Evolutionary conservation across 2,888 invertebrate genomes (phyloP).

Genomic region (Esperia sulphurella): DNA sequence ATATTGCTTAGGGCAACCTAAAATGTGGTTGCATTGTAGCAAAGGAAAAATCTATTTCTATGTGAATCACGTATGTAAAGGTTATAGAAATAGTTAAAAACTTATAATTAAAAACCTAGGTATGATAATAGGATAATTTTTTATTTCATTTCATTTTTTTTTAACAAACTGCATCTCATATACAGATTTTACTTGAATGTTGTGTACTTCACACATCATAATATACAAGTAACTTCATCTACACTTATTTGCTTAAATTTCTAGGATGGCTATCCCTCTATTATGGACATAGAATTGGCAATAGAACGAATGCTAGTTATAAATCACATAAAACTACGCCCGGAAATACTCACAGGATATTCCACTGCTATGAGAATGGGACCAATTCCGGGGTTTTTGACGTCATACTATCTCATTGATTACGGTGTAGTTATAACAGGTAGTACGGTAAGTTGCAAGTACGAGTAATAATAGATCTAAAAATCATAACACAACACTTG

Average conservation of each 20-base stretch:
- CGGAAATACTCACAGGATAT: slow-evolving; percentile 48
- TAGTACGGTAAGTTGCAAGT: slow-evolving; percentile 47
- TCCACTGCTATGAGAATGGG: slow-evolving; percentile 43
- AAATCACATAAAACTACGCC: slow-evolving; percentile 59
- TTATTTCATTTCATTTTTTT: too few species aligned
- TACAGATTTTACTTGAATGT: too few species aligned
- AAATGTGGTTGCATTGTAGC: too few species aligned
- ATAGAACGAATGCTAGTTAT: slow-evolving; percentile 76
- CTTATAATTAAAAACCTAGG: too few species aligned
- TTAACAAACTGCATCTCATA: too few species aligned
- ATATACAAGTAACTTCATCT: too few species aligned
- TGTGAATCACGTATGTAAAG: too few species aligned
- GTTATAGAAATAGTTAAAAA: too few species aligned
- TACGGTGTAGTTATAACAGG: slow-evolving; percentile 77
- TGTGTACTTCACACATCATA: too few species aligned
- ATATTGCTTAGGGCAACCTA: too few species aligned
- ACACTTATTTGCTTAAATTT: slow-evolving; percentile 1
- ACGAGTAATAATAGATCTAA: neutral
- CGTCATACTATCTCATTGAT: slow-evolving; percentile 76
- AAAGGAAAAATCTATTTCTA: too few species aligned
- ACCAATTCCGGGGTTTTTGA: slow-evolving; percentile 68
- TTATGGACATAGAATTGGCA: slow-evolving; percentile 81
- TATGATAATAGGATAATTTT: too few species aligned
- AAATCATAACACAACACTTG: neutral
- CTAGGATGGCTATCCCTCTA: slow-evolving; percentile 70